phyloP scores from a whole-genome alignment of 2,797 vertebrate species.

The Macrochelys suwanniensis region DNA sequence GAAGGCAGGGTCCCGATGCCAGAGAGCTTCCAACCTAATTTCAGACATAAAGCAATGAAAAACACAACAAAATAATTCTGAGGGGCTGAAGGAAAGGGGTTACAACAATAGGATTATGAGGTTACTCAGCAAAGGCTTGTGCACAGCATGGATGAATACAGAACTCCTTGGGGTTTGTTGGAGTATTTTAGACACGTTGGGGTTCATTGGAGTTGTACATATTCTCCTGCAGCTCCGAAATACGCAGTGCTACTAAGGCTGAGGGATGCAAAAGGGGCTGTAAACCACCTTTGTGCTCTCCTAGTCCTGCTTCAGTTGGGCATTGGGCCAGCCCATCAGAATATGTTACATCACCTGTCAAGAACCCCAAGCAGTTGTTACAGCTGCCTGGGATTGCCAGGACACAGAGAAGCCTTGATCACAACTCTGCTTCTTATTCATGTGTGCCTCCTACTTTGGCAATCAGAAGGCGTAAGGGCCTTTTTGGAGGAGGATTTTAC shows the following conservation, averaged over 20 bases:
- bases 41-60: background rate
- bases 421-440: too few species aligned
- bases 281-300: background rate
- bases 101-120: background rate
- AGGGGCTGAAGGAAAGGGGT: background rate
- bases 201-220: too few species aligned
- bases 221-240: background rate
- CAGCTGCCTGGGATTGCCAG: background rate
- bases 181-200: too few species aligned
- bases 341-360: background rate
- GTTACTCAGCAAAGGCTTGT: background rate
- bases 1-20: background rate
- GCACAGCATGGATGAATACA: background rate
- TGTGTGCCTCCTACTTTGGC: too few species aligned
- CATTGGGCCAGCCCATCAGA: rapidly evolving
- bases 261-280: background rate
- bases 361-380: background rate
- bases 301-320: background rate
- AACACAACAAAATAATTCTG: background rate
- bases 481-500: too few species aligned
- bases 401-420: background rate
- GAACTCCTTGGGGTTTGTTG: background rate
- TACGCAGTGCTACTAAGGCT: rapidly evolving
- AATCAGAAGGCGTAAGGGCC: too few species aligned
- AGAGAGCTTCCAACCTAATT: background rate